Evolutionary conservation across 2,797 vertebrate genomes (phyloP), one percentile per base, ranked within the genome.

Genomic region (Podarcis siculus): DNA sequence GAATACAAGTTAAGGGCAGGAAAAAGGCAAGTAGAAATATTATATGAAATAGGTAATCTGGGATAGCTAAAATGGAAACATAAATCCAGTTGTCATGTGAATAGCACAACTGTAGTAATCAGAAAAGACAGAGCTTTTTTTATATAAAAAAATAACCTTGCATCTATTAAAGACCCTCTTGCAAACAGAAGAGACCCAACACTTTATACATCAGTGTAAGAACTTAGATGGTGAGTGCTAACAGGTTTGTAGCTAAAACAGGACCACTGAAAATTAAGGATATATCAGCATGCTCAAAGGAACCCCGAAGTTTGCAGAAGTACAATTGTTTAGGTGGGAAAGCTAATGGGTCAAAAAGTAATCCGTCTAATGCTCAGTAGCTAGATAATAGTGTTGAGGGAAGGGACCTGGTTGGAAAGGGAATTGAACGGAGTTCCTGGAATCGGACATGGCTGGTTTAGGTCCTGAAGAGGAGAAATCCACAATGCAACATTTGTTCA

Each of bases 11-110:
- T 8, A 9, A 66, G 30, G 39, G 69, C 58, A 67, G 58, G 58
- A 81, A 67, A 64, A 67, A n/a, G 0, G 5, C 42, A 73, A 37
- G 71, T 39, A 55, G 58, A 25, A 25, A 66, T 86, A 69, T 64
- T 67, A 42, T 0, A 71, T 58, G 64, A 17, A 3, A 0, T 1
- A 45, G 4, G 2, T 69, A 0, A 25, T 35, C 1, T 4, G 4
- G 15, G 0, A 5, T 35, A 2, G 67, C 49, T n/a, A 86, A 86
- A 85, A 39, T 32, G 17, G 42, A 85, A 85, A 88, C 64, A 32
- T 45, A 42, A 42, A 37, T 39, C 71, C 45, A 12, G 1, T 66
- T 45, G 76, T 45, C n/a, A 10, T 8, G 5, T 2, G 5, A 39
- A 0, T 72, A 5, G 23, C 42, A 64, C 0, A 76, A n/a, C 1